Conservation (phyloP, 2,888 invertebrate genomes). For the Watsonalla cultraria region DNA sequence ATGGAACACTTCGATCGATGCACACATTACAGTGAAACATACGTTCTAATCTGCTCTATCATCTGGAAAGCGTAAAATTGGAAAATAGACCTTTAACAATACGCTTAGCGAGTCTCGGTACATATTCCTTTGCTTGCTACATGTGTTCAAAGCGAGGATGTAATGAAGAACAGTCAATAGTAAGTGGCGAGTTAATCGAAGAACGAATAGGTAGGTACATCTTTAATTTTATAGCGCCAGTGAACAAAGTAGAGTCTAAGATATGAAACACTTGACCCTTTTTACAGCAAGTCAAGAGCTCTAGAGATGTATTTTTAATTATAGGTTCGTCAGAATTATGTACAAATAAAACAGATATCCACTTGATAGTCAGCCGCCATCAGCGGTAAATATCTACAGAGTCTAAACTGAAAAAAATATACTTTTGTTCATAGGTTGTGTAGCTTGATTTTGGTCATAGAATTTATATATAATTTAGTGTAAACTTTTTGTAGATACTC, state of each 20-base stretch:
- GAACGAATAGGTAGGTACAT: not conserved
- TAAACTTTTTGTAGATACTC: too few relatives aligned
- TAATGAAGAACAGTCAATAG: constrained; percentile 31
- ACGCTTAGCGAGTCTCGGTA: constrained; percentile 33
- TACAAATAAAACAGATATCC: constrained; percentile 8
- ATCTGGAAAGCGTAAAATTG: constrained; percentile 52
- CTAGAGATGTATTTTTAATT: constrained; percentile 28
- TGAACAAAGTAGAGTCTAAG: not conserved
- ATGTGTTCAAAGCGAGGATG: constrained; percentile 10
- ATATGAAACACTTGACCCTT: constrained; percentile 35
- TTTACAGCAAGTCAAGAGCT: constrained; percentile 20
- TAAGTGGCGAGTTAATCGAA: not conserved
- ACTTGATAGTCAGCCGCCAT: not conserved
- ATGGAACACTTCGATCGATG: constrained; percentile 12
- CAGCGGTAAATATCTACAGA: too few relatives aligned
- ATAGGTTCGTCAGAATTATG: not conserved
- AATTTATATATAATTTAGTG: too few relatives aligned
- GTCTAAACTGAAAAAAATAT: too few relatives aligned
- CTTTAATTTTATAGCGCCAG: not conserved
- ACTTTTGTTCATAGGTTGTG: too few relatives aligned
- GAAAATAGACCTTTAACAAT: constrained; percentile 40
- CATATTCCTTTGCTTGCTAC: constrained; percentile 18
- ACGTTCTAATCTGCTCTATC: constrained; percentile 30
- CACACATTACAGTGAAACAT: constrained; percentile 17
- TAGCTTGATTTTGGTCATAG: too few relatives aligned